Percentiles rank a stretch among this genome's conserved stretches.
phyloP scores from a whole-genome alignment of 2,888 invertebrate genomes.

The Heliconius sara region DNA sequence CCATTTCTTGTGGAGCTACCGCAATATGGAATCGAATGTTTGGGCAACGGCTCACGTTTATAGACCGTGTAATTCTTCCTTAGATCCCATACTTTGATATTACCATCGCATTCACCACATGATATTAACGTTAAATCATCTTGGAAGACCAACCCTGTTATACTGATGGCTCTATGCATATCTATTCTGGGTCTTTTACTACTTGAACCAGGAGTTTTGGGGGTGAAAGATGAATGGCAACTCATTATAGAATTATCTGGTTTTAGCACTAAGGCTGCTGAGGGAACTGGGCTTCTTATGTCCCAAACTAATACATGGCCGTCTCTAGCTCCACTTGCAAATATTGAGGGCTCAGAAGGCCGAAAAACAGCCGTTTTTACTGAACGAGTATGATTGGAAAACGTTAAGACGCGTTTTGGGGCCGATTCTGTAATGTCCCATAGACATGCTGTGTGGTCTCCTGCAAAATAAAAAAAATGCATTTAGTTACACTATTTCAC shows the following conservation, averaged over 20 bases:
- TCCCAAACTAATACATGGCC: slow-evolving; percentile 95
- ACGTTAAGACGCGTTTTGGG: slow-evolving; percentile 81
- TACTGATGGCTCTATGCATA: slow-evolving; percentile 86
- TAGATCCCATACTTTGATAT: slow-evolving; percentile 94
- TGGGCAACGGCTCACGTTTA: slow-evolving; percentile 88
- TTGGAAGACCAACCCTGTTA: slow-evolving; percentile 93
- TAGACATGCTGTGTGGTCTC: slow-evolving; percentile 91
- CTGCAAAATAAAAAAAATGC: slow-evolving; percentile 58
- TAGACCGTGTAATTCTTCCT: slow-evolving; percentile 90
- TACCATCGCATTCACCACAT: slow-evolving; percentile 93
- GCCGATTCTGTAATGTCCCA: slow-evolving; percentile 88
- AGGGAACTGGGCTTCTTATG: slow-evolving; percentile 63
- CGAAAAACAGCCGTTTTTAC: slow-evolving; percentile 92
- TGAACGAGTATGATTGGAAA: slow-evolving; percentile 90
- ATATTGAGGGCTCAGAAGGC: slow-evolving; percentile 87
- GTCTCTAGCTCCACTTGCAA: slow-evolving; percentile 95
- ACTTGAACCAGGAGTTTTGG: slow-evolving; percentile 82
- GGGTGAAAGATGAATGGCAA: slow-evolving; percentile 83
- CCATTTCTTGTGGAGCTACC: slow-evolving; percentile 88
- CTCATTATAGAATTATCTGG: slow-evolving; percentile 89
- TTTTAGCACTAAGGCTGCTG: slow-evolving; percentile 73
- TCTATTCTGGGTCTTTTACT: slow-evolving; percentile 76
- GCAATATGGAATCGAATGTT: slow-evolving; percentile 88
- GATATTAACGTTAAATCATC: slow-evolving; percentile 91
- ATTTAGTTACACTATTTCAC: background rate